Percentiles rank a stretch among this genome's conserved stretches.
These are phyloP conservation scores for Acrocyrtus sp. DNA, from an alignment of 2,888 invertebrate species.

Conservation along the genomic window DNA sequence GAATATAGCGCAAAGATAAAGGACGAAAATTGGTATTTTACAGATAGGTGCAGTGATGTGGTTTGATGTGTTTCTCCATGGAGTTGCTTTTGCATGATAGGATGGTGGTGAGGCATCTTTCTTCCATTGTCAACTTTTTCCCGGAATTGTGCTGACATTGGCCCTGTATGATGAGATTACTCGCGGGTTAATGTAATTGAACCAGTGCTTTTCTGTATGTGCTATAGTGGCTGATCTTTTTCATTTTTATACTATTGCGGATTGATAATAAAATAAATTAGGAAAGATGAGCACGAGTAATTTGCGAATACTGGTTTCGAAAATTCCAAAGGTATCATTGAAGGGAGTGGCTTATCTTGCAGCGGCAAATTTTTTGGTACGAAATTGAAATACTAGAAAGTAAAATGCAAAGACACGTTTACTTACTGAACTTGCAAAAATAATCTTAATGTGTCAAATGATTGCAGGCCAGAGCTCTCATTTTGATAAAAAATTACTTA, in stretches of 20 bases:
- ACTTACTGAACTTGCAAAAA: neutral
- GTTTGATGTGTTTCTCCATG: too few relatives aligned
- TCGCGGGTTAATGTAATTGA: too few relatives aligned
- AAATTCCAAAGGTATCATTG: slow-evolving; percentile 33
- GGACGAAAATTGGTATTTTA: too few relatives aligned
- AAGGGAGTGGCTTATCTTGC: slow-evolving; percentile 49
- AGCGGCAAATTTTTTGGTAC: slow-evolving; percentile 52
- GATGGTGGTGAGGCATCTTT: too few relatives aligned
- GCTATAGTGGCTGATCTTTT: neutral
- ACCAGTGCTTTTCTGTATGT: too few relatives aligned
- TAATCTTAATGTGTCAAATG: neutral
- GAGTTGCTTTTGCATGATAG: too few relatives aligned
- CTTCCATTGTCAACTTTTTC: too few relatives aligned
- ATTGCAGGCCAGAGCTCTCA: slow-evolving; percentile 45
- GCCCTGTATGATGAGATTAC: too few relatives aligned
- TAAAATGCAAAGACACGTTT: neutral
- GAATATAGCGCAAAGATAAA: too few relatives aligned
- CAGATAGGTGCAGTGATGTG: too few relatives aligned
- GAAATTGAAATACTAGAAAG: neutral
- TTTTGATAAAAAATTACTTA: slow-evolving; percentile 40
- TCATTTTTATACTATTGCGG: neutral
- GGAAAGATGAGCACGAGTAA: slow-evolving; percentile 37
- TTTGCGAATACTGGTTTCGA: slow-evolving; percentile 17
- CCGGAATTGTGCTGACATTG: neutral
- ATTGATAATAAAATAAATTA: neutral